A percentile compares a stretch with the other conserved stretches of the same genome.
Evolutionary conservation across 2,888 invertebrate species (phyloP).

Genomic region (Horisme vitalbata): DNA sequence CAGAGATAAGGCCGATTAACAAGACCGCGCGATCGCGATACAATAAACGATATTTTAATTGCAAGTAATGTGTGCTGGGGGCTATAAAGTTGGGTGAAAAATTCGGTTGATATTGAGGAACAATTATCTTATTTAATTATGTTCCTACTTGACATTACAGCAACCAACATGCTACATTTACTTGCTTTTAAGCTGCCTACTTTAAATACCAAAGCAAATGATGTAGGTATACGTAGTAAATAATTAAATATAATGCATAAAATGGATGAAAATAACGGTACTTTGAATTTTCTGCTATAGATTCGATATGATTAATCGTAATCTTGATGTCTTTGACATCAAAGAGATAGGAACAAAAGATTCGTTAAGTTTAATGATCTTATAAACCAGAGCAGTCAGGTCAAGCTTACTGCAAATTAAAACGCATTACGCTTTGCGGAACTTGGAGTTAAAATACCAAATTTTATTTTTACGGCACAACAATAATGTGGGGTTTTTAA

Average conservation of each 20-base stretch:
- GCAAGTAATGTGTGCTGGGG: slow-evolving; percentile 27
- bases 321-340: no score
- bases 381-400: background rate
- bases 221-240: no score
- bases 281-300: no score
- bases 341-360: no score
- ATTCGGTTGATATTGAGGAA: slow-evolving; percentile 12
- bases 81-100: slow-evolving; percentile 26
- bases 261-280: no score
- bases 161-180: no score
- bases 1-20: slow-evolving; percentile 34
- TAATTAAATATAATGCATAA: no score
- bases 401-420: background rate
- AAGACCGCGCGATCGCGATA: slow-evolving; percentile 32
- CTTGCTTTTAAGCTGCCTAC: no score
- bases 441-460: slow-evolving; percentile 24
- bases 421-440: slow-evolving; percentile 20
- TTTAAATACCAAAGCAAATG: no score
- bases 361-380: background rate
- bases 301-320: no score
- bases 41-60: slow-evolving; percentile 36
- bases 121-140: background rate
- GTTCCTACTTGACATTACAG: no score
- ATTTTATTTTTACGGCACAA: slow-evolving; percentile 17
- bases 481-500: slow-evolving; percentile 9